Evolutionary conservation across 1,140 invertebrate genomes (phyloP), one percentile per base, ranked within the genome.

Genomic region (Ephestia elutella): DNA sequence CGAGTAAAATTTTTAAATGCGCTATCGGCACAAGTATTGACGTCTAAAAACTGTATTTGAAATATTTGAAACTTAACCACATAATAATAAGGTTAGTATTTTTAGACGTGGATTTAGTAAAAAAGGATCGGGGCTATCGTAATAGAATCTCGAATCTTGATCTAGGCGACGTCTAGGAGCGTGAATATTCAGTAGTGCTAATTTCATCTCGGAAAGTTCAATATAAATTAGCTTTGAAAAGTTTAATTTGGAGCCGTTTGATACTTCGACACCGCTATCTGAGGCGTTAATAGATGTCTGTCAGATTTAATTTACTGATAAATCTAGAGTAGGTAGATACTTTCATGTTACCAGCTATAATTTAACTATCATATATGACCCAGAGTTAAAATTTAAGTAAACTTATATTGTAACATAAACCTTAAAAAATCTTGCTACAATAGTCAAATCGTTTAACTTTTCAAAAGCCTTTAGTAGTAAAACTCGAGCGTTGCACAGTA

Each of bases 101-200:
- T 38, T 44, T 44, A n/a, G 38, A 44, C 38, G 38, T 38, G 5
- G 5, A 38, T 5, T 38, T 2, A 11, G 32, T 44, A 44, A 44
- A 44, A 44, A 44, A 44, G 32, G 38, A 44, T 44, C 15, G 13
- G 38, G 5, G 38, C 38, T 44, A 44, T 44, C 38, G 38, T 44
- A 44, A 44, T 44, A 44, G 38, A 44, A 44, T 44, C 38, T n/a
- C 5, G 38, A 32, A 44, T 44, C 38, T 44, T 44, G 38, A 44
- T 44, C 38, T 44, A 17, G 15, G n/a, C 8, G 38, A 44, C 38
- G 38, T 15, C 38, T 44, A 44, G 38, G n/a, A 17, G 38, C 38
- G n/a, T 44, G 38, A 44, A 44, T 44, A 44, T 44, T 44, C 13
- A 44, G 2, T 0, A 44, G 15, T 5, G 38, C 38, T 44, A 44